Evolutionary conservation across 2,888 invertebrate genomes (phyloP).

Genomic region (Apeira syringaria): DNA sequence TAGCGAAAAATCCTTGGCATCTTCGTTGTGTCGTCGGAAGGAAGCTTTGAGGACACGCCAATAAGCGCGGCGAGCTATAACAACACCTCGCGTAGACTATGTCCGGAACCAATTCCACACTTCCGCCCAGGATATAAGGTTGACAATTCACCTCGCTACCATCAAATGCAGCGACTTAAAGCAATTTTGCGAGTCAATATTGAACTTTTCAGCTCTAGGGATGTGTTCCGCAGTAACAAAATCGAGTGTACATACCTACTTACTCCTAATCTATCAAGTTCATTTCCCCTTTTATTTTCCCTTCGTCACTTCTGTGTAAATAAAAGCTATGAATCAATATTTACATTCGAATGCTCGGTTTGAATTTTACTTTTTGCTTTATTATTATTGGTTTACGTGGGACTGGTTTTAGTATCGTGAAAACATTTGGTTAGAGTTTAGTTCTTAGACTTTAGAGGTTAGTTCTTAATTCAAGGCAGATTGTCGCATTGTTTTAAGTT

Average conservation of each 20-base stretch:
- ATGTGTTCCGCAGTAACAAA: conserved; percentile 68
- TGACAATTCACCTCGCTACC: conserved; percentile 63
- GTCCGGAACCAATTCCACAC: conserved; percentile 57
- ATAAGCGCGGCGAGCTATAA: conserved; percentile 69
- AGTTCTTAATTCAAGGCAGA: no score
- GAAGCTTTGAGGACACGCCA: conserved; percentile 76
- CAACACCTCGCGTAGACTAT: conserved; percentile 63
- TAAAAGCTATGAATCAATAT: conserved; percentile 22
- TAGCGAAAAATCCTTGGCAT: conserved; percentile 53
- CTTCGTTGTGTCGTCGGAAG: conserved; percentile 50
- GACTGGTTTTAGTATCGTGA: no score
- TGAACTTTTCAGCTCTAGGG: conserved; percentile 71
- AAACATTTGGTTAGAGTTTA: no score
- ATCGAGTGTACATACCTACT: conserved; percentile 40
- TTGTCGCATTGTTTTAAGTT: no score
- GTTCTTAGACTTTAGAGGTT: no score
- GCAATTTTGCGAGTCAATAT: conserved; percentile 80
- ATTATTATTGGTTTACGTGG: no score
- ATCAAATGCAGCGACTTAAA: conserved; percentile 73
- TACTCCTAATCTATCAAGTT: conserved; percentile 38
- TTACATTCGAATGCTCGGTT: conserved; percentile 16
- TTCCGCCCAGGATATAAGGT: conserved; percentile 59
- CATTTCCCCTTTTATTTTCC: conserved; percentile 32
- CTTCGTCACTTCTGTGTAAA: conserved; percentile 30
- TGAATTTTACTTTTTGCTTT: conserved; percentile 6